phyloP scores from a whole-genome alignment of 2,888 invertebrate genomes.

The Cabera pusaria region DNA sequence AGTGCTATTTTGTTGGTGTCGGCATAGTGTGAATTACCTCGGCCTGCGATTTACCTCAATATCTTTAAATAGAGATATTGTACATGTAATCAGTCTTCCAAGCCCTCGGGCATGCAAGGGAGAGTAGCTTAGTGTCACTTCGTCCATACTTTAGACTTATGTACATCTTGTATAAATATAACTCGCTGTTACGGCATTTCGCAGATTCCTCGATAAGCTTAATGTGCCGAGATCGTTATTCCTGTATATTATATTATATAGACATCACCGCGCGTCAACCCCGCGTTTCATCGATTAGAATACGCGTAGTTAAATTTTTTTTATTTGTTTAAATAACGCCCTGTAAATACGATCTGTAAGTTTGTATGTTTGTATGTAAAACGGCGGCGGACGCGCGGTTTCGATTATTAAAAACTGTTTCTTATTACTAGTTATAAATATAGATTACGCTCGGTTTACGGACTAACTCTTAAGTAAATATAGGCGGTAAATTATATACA shows the following conservation, averaged over 20 bases:
- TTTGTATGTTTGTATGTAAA: slow-evolving; percentile 23
- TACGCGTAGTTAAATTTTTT: slow-evolving; percentile 28
- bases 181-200: slow-evolving; percentile 40
- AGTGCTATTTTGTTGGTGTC: no score
- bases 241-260: slow-evolving; percentile 15
- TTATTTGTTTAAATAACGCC: slow-evolving; percentile 25
- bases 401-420: slow-evolving; percentile 31
- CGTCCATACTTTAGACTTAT: slow-evolving; percentile 56
- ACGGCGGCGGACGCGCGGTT: slow-evolving; percentile 17
- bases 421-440: slow-evolving; percentile 37
- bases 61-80: slow-evolving; percentile 39
- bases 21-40: no score
- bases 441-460: slow-evolving; percentile 47
- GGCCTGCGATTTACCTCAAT: slow-evolving; percentile 53
- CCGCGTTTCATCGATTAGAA: slow-evolving; percentile 16
- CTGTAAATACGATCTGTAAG: slow-evolving; percentile 26
- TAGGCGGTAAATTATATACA: slow-evolving; percentile 55
- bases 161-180: slow-evolving; percentile 57
- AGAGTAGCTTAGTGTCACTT: slow-evolving; percentile 48
- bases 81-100: slow-evolving; percentile 65
- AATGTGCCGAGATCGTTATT: slow-evolving; percentile 4
- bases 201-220: slow-evolving; percentile 40
- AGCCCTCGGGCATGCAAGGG: slow-evolving; percentile 28
- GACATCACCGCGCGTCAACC: background rate
- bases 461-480: slow-evolving; percentile 24